Evolutionary conservation across 1,140 invertebrate genomes (phyloP), one percentile per base, ranked within the genome.

Genomic region (Chlorops oryzae): DNA sequence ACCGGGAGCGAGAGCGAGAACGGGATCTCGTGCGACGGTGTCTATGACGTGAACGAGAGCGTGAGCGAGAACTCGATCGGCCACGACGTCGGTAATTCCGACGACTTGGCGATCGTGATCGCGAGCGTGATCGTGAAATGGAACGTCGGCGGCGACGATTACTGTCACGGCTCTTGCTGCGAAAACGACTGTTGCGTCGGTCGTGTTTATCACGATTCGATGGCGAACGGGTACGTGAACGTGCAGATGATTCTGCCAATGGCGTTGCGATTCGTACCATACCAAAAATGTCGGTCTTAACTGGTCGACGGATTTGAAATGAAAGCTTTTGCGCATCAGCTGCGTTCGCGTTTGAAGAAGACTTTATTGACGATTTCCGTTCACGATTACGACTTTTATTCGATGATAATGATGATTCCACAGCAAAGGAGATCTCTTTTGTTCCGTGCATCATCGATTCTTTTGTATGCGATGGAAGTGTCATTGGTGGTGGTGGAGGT

Each of bases 261-360:
- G 78, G 76, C 59, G 78, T 61, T 17, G 78, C 72, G 40, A 82
- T 57, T 0, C 81, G 76, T 65, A 83, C 78, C 46, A 81, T 78
- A 3, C 82, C 82, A 56, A 85, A 81, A 68, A 83, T 84, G 65
- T 84, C 82, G 52, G 84, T 69, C 22, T 83, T 81, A 38, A 77
- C 66, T 28, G 76, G 74, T 51, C 61, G 62, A 22, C 60, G 65
- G 15, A 68, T 62, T 47, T 69, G 66, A 54, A 67, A 67, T 12
- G 65, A 70, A 2, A 69, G 50, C 15, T 66, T 63, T 6, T 50
- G 41, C 0, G 57, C 1, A 55, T 49, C 20, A 52, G 38, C 3
- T 50, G 49, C n/a, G 40, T 42, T 6, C 40, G 46, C 10, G 12
- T 25, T 56, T 66, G 49, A 54, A 60, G 17, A 57, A 47, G 46